Conservation (phyloP, 2,113 vertebrate genomes). For the Nibea albiflora region DNA sequence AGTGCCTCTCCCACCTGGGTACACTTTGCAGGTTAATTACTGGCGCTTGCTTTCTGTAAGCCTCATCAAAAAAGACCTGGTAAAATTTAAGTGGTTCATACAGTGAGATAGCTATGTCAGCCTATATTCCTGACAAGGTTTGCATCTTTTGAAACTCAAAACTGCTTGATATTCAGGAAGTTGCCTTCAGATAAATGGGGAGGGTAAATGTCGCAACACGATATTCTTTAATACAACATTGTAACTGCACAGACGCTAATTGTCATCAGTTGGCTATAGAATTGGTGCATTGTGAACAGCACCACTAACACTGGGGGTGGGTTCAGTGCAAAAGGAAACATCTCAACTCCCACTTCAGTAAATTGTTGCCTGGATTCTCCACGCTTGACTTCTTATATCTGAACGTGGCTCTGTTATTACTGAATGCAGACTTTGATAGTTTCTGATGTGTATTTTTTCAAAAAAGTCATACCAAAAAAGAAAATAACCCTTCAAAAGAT, state of each 20-base stretch:
- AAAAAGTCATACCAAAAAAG: background rate
- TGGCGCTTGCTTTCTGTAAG: conserved; percentile 43
- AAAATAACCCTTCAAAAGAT: background rate
- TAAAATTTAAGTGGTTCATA: conserved; percentile 40
- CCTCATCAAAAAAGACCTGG: conserved; percentile 48
- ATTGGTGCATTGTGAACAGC: background rate
- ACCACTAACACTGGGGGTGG: background rate
- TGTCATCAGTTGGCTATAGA: background rate
- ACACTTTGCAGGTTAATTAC: conserved; percentile 59
- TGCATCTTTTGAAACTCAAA: conserved; percentile 3
- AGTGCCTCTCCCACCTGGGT: conserved; percentile 41
- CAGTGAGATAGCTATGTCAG: conserved; percentile 6
- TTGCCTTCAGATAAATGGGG: background rate
- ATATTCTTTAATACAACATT: background rate
- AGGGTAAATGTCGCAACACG: too few species aligned
- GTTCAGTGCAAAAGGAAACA: background rate
- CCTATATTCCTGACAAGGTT: conserved; percentile 18
- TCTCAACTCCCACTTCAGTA: background rate
- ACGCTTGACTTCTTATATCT: background rate
- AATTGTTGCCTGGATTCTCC: background rate
- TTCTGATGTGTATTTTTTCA: background rate
- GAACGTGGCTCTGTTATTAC: background rate
- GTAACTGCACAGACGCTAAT: background rate
- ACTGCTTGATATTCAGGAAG: background rate
- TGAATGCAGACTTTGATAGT: background rate